Evolutionary conservation across 2,888 invertebrate genomes (phyloP).

Genomic region (Capitulum mitella): DNA sequence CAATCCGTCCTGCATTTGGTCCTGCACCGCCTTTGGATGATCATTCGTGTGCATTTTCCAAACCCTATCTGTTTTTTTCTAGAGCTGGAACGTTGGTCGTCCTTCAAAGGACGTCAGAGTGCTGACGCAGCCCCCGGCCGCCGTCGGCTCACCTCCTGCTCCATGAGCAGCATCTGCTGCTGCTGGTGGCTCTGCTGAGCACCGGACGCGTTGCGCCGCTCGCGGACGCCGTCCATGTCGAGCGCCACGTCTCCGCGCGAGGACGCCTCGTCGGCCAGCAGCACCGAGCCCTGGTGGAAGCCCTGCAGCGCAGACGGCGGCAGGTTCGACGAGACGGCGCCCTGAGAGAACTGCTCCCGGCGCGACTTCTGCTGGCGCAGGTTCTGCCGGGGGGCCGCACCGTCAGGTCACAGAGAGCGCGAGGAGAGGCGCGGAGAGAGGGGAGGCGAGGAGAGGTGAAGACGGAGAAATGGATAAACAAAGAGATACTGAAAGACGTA

Average conservation of each 20-base stretch:
- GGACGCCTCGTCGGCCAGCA: conserved; percentile 43
- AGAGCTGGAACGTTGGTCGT: too few relatives aligned
- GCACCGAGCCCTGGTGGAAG: conserved; percentile 46
- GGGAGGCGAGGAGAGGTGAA: background rate
- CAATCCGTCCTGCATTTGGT: too few relatives aligned
- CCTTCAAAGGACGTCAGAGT: too few relatives aligned
- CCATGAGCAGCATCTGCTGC: conserved; percentile 27
- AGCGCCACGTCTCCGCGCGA: background rate
- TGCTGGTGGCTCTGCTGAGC: conserved; percentile 23
- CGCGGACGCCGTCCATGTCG: conserved; percentile 17
- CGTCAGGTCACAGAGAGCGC: too few relatives aligned
- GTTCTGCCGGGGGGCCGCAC: conserved; percentile 58
- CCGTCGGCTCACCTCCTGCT: conserved; percentile 34
- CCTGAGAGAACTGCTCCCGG: conserved; percentile 81
- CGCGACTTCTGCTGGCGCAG: conserved; percentile 89
- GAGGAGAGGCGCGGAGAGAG: too few relatives aligned
- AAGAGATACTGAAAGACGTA: too few relatives aligned
- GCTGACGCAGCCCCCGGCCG: too few relatives aligned
- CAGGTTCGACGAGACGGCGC: conserved; percentile 54
- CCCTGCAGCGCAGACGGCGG: conserved; percentile 55
- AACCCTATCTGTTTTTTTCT: too few relatives aligned
- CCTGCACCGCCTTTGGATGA: too few relatives aligned
- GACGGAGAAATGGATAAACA: background rate
- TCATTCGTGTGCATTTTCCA: too few relatives aligned
- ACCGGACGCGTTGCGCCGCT: background rate